Evolutionary conservation across 1,140 invertebrate species (phyloP).

Genomic region (Delia radicum): DNA sequence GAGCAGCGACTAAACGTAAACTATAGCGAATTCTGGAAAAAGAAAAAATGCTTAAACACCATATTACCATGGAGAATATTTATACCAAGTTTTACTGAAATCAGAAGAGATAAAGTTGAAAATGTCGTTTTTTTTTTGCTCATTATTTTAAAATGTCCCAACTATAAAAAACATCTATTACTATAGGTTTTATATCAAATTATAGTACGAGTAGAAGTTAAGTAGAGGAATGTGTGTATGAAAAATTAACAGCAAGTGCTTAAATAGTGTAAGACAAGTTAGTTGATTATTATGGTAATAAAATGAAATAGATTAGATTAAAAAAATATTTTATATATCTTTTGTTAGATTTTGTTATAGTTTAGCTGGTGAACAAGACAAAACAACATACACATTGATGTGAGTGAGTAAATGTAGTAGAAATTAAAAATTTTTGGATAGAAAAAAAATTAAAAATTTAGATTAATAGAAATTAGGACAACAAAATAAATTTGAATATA

Average conservation of each 20-base stretch:
- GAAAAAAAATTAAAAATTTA: not conserved
- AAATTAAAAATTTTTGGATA: not conserved
- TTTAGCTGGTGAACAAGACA: slow-evolving; percentile 20
- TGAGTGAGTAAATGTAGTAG: slow-evolving; percentile 14
- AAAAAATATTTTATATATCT: not conserved
- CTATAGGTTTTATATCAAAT: no score
- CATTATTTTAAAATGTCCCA: no score
- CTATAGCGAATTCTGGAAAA: no score
- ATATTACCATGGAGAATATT: no score
- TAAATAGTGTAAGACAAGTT: not conserved
- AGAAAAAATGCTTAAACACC: no score
- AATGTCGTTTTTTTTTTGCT: no score
- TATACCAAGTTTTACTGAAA: no score
- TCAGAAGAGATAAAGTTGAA: no score
- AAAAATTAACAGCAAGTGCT: not conserved
- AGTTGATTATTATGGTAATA: not conserved
- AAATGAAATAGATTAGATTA: not conserved
- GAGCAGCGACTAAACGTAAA: no score
- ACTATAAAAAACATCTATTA: no score
- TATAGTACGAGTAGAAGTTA: no score
- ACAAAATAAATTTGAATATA: not conserved
- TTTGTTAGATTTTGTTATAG: not conserved
- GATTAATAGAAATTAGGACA: not conserved
- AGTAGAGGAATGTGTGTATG: not conserved
- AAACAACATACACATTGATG: slow-evolving; percentile 21